phyloP scores from a whole-genome alignment of 2,888 invertebrate species.

The Agrenia bidenticulata region DNA sequence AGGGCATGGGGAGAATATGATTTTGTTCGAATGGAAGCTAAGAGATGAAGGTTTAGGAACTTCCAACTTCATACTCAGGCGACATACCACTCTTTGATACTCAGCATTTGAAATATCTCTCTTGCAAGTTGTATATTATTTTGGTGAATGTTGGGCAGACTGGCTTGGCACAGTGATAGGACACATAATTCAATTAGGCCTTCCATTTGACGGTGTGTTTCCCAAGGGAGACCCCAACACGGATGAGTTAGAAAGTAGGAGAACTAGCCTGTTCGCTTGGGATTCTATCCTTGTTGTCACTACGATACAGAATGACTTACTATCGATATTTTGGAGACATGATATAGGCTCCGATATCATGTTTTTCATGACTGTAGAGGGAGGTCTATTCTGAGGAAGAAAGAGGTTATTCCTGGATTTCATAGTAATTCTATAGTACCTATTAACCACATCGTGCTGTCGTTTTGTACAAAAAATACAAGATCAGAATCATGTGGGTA shows the following conservation, averaged over 20 bases:
- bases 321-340: conserved; percentile 5
- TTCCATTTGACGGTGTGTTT: conserved; percentile 70
- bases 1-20: background rate
- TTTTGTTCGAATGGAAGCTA: background rate
- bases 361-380: too few relatives aligned
- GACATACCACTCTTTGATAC: background rate
- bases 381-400: background rate
- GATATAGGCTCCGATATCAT: background rate
- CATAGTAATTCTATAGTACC: too few relatives aligned
- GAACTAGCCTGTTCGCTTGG: conserved; percentile 15
- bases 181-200: conserved; percentile 71
- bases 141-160: conserved; percentile 7
- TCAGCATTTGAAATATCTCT: conserved; percentile 6
- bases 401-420: background rate
- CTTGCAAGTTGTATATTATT: conserved; percentile 2
- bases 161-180: conserved; percentile 52
- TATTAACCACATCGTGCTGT: too few relatives aligned
- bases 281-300: conserved; percentile 6
- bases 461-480: too few relatives aligned
- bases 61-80: background rate
- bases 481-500: too few relatives aligned
- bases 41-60: background rate
- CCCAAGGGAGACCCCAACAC: conserved; percentile 50
- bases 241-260: conserved; percentile 20
- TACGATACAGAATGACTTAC: conserved; percentile 3